Evolutionary conservation across 2,113 vertebrate species (phyloP).

Genomic region (Daubentonia madagascariensis): DNA sequence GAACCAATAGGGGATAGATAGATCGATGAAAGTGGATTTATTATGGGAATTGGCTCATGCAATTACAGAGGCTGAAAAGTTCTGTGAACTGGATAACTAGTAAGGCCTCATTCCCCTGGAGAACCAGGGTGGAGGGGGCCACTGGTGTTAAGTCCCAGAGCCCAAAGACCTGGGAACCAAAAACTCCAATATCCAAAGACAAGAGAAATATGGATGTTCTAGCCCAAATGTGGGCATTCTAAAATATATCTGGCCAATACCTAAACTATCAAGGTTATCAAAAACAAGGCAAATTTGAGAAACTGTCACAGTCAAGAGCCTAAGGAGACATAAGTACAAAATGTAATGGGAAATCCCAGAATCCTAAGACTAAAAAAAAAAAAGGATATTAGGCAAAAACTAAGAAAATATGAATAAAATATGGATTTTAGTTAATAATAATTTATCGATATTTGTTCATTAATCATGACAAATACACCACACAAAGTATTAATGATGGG

Average conservation of each 20-base stretch:
- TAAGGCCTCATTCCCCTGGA: neutral
- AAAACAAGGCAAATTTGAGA: neutral
- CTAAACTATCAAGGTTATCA: neutral
- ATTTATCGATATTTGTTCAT: too few species aligned
- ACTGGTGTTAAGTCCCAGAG: too few species aligned
- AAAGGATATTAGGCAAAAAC: neutral
- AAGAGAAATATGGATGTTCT: neutral
- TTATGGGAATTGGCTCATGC: neutral
- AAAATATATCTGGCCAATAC: neutral
- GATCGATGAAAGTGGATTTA: neutral
- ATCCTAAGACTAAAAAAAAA: neutral
- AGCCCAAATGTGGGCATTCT: neutral
- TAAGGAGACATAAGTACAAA: neutral
- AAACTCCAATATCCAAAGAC: neutral
- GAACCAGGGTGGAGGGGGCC: accelerated
- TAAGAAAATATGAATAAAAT: neutral
- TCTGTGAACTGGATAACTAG: neutral
- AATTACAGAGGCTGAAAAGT: neutral
- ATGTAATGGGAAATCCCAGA: neutral
- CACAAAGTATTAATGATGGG: neutral
- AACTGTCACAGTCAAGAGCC: neutral
- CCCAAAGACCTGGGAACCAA: neutral
- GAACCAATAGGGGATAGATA: neutral
- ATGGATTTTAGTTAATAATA: neutral
- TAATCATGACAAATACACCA: neutral